phyloP scores from a whole-genome alignment of 1,140 invertebrate genomes.

The Papilio polytes region DNA sequence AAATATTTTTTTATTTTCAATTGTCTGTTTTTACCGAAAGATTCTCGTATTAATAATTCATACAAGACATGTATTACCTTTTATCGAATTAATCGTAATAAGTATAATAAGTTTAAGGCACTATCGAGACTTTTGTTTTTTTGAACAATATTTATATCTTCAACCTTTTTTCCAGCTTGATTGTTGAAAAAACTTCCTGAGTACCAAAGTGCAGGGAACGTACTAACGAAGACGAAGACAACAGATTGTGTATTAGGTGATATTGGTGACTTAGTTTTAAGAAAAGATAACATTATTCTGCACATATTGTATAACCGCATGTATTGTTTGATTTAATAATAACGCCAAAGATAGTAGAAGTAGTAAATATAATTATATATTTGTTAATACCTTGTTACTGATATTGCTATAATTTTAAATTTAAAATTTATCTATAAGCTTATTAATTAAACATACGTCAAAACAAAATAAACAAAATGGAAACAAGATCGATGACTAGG shows the following conservation, averaged over 20 bases:
- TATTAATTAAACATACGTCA: neutral
- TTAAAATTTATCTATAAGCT: neutral
- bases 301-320: neutral
- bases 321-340: neutral
- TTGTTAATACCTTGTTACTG: neutral
- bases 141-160: neutral
- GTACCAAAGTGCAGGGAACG: neutral
- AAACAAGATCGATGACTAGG: conserved; percentile 17
- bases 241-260: neutral
- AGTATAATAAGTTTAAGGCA: neutral
- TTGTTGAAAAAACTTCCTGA: neutral
- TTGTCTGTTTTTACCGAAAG: no score
- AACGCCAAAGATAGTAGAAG: neutral
- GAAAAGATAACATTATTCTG: neutral
- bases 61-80: no score
- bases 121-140: neutral
- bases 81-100: no score
- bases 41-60: no score
- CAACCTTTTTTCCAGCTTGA: neutral
- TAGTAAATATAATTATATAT: neutral
- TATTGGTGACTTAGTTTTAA: neutral
- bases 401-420: neutral
- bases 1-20: no score
- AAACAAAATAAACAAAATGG: conserved; percentile 21
- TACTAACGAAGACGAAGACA: neutral